Base-by-base conservation (phyloP, 2,888 invertebrate species). In the Dorcus parallelipipedus region DNA sequence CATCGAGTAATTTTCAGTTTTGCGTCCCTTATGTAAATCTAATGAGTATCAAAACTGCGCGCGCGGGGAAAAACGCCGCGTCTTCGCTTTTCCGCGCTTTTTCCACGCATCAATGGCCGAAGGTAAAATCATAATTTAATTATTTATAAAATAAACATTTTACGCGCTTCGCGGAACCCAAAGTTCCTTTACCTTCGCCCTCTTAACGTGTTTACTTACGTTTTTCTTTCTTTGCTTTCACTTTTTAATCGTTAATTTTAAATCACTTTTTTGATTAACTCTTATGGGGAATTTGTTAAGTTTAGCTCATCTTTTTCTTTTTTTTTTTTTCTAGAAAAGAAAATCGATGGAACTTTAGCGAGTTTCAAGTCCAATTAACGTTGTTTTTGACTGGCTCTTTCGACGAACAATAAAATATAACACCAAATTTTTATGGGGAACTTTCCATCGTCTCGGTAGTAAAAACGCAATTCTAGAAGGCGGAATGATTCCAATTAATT, bases 1-100 rank as follows among this genome's bases (percentile, higher is more conserved):
- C 66, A 62, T 56, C 54, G 54, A 59, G 58, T 57, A 49, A 56
- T 56, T 56, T 50, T 41, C 55, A 55, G 45, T 45, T 45, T 45
- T 9, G 45, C 23, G 14, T 40, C 51, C 40, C 51, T 51, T 51
- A 51, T 38, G 51, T 51, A 51, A 51, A 51, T 51, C 51, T 51
- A 17, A 51, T 17, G 51, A 51, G 51, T 39, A 51, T 51, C 38
- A 51, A 49, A 49, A 33, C 14, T 9, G 10, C 4, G 26, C 26
- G 20, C 45, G 9, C 23, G 20, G 45, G 9, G 45, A 45, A 45
- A 45, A 45, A 45, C 20, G 10, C 20, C 20, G 9, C 23, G 20
- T 45, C 45, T 9, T 45, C 20, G 20, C 45, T 51, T 38, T 51
- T 51, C 23, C 51, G 10, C 40, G 10, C 8, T 51, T 51, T 51